These are phyloP conservation scores for Trichopria drosophilae DNA, from an alignment of 2,888 invertebrate genomes.

Conservation along the genomic window DNA sequence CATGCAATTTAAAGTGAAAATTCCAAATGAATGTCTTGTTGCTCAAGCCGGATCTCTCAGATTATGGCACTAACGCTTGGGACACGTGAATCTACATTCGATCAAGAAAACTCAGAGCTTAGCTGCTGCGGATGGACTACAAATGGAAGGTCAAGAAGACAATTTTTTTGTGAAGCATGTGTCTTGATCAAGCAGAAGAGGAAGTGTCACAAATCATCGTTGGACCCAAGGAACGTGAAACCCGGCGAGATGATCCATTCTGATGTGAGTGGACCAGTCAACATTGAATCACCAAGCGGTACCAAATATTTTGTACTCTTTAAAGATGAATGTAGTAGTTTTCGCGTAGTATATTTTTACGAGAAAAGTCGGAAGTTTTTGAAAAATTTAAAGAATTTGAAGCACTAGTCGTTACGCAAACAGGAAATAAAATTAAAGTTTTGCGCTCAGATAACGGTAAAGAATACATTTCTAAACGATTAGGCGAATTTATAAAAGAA, in stretches of 20 bases:
- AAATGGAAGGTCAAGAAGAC: too few relatives aligned
- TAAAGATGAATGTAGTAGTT: constrained; percentile 6
- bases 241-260: constrained; percentile 21
- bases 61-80: constrained; percentile 10
- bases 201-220: constrained; percentile 7
- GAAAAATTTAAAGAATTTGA: constrained; percentile 8
- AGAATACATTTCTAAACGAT: background rate
- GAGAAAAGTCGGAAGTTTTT: constrained; percentile 6
- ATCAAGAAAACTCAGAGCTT: background rate
- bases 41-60: too few relatives aligned
- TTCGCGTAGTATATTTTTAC: constrained; percentile 11
- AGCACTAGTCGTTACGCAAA: background rate
- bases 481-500: background rate
- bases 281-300: constrained; percentile 12
- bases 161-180: constrained; percentile 20
- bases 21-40: background rate
- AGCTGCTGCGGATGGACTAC: too few relatives aligned
- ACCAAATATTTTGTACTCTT: constrained; percentile 10
- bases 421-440: constrained; percentile 14
- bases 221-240: background rate
- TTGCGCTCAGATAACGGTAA: constrained; percentile 6
- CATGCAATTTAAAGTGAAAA: constrained; percentile 15
- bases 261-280: constrained; percentile 20
- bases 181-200: constrained; percentile 13
- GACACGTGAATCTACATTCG: background rate